These are phyloP conservation scores for Anseranas semipalmata DNA, from an alignment of 2,113 vertebrate species.

Conservation along the genomic window DNA sequence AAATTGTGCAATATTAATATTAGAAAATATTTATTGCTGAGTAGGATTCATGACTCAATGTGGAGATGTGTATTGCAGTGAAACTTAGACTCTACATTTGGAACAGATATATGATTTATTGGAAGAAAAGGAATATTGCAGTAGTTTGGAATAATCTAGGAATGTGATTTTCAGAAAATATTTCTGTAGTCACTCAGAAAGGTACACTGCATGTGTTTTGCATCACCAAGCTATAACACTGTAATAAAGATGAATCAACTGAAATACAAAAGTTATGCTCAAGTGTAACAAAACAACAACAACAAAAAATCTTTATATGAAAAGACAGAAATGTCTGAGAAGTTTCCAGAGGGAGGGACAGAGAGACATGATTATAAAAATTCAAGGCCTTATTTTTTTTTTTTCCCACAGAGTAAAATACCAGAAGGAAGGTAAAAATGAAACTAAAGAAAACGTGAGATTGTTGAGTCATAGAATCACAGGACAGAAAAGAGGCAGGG, in stretches of 20 bases:
- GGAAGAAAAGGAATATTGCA: neutral
- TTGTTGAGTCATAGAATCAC: neutral
- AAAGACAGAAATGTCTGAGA: neutral
- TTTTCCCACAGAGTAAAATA: neutral
- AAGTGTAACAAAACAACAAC: neutral
- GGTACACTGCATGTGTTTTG: rapidly evolving
- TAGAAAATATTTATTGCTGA: neutral
- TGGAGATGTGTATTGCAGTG: neutral
- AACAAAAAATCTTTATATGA: neutral
- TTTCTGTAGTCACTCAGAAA: neutral
- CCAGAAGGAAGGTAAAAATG: neutral
- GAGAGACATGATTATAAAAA: neutral
- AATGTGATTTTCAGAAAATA: neutral
- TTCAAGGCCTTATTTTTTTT: neutral
- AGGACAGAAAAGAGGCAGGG: neutral
- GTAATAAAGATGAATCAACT: neutral
- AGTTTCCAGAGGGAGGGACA: neutral
- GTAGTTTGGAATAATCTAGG: neutral
- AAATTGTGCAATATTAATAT: neutral
- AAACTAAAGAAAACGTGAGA: neutral
- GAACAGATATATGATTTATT: neutral
- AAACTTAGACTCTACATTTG: neutral
- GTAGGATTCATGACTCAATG: neutral
- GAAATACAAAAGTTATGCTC: neutral
- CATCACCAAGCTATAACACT: neutral